Percentiles rank a stretch among this genome's conserved stretches.
These are phyloP conservation scores for Craniophora ligustri DNA, from an alignment of 2,888 invertebrate genomes.

Conservation along the genomic window DNA sequence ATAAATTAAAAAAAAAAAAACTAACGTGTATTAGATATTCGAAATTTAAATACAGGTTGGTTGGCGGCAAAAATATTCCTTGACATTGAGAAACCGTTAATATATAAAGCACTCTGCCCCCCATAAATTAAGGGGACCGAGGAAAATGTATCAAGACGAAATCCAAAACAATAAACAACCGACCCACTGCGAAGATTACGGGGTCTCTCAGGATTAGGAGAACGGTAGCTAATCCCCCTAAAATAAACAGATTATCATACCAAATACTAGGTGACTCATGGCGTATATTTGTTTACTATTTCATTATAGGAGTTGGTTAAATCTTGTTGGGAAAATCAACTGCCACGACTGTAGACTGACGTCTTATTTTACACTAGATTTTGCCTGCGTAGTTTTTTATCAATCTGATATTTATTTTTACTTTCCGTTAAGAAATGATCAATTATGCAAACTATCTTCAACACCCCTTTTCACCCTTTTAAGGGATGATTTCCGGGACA, in stretches of 20 bases:
- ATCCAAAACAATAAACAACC: conserved; percentile 10
- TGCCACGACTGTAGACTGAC: not conserved
- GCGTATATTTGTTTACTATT: conserved; percentile 25
- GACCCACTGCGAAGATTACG: conserved; percentile 24
- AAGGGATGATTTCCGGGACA: too few relatives aligned
- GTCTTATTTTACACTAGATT: too few relatives aligned
- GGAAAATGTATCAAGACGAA: not conserved
- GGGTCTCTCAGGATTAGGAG: conserved; percentile 10
- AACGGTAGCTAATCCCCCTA: conserved; percentile 21
- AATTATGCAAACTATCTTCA: too few relatives aligned
- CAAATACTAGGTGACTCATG: conserved; percentile 27
- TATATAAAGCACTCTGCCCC: not conserved
- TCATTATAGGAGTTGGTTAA: conserved; percentile 23
- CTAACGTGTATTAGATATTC: too few relatives aligned
- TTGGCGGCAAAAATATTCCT: too few relatives aligned
- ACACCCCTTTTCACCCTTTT: too few relatives aligned
- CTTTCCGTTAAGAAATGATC: too few relatives aligned
- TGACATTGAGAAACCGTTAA: too few relatives aligned
- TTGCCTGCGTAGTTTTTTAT: too few relatives aligned
- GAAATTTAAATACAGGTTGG: too few relatives aligned
- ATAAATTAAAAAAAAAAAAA: too few relatives aligned
- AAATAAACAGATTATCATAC: conserved; percentile 59
- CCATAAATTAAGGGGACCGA: not conserved
- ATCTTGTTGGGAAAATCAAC: conserved; percentile 7
- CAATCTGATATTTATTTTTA: too few relatives aligned